Conservation (phyloP, 2,113 vertebrate species). For the Aegotheles bennettii region DNA sequence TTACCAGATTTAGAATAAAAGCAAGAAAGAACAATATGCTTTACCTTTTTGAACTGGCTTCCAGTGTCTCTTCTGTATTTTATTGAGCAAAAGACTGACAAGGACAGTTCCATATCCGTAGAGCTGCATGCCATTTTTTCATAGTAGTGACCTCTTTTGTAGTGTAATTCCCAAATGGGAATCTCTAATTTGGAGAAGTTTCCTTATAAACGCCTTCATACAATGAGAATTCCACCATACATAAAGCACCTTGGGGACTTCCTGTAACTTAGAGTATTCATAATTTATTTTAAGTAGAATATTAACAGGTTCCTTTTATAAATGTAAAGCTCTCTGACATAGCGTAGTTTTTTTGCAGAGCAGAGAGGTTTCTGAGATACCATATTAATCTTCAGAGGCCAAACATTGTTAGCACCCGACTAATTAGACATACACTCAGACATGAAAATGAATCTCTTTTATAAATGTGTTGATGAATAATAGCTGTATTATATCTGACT, state of each 20-base stretch:
- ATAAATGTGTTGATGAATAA: neutral
- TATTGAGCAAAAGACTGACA: neutral
- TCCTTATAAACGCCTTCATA: neutral
- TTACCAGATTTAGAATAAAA: neutral
- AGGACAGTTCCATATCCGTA: neutral
- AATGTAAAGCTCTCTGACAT: neutral
- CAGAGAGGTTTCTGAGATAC: neutral
- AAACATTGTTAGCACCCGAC: neutral
- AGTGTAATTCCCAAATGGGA: neutral
- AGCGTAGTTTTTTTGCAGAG: neutral
- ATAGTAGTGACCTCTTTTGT: neutral
- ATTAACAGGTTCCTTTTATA: neutral
- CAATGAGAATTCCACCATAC: neutral
- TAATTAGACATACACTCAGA: neutral
- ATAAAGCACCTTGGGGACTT: neutral
- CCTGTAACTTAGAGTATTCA: neutral
- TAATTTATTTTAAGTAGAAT: constrained; percentile 1
- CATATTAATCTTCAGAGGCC: neutral
- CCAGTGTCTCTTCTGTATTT: neutral
- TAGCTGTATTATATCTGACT: neutral
- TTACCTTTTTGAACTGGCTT: neutral
- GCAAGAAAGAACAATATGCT: neutral
- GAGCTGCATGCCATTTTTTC: neutral
- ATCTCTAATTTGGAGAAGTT: neutral
- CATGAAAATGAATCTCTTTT: neutral